Percentiles rank a stretch among this genome's conserved stretches.
Evolutionary conservation across 1,140 invertebrate species (phyloP).

Genomic region (Pachyrhynchus sulphureomaculatus): DNA sequence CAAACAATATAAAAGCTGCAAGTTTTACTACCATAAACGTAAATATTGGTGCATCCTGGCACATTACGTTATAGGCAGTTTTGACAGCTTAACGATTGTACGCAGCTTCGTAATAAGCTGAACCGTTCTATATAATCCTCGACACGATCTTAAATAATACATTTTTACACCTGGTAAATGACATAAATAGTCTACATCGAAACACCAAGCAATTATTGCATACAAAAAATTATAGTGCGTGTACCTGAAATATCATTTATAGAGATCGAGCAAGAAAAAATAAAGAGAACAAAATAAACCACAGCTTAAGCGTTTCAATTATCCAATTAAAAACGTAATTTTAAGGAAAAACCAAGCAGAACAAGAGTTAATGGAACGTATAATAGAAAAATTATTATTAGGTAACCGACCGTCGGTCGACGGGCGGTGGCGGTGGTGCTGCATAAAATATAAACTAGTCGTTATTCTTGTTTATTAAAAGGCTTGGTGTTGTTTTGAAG

Average conservation of each 20-base stretch:
- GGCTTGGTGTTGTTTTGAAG: constrained; percentile 15
- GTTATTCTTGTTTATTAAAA: constrained; percentile 26
- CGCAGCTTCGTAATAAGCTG: too few species aligned
- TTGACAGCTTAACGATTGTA: too few species aligned
- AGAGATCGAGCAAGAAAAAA: constrained; percentile 13
- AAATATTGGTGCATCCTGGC: too few species aligned
- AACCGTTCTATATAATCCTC: too few species aligned
- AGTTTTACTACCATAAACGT: too few species aligned
- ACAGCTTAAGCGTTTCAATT: constrained; percentile 20
- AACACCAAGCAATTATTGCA: constrained; percentile 9
- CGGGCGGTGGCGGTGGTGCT: too few species aligned
- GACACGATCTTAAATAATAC: too few species aligned
- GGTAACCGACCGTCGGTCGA: constrained; percentile 11
- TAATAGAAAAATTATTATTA: constrained; percentile 38
- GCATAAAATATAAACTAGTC: constrained; percentile 18
- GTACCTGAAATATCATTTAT: background rate
- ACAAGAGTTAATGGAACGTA: constrained; percentile 35
- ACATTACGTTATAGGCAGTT: too few species aligned
- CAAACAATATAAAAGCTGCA: too few species aligned
- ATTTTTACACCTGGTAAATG: constrained; percentile 19
- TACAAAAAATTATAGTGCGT: constrained; percentile 1
- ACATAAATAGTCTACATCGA: background rate
- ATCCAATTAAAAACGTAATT: constrained; percentile 36
- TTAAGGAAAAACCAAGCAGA: constrained; percentile 35
- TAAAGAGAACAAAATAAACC: background rate